Percentiles rank a stretch among this genome's conserved stretches.
Evolutionary conservation across 2,888 invertebrate genomes (phyloP).

Genomic region (Anticlea derivata): DNA sequence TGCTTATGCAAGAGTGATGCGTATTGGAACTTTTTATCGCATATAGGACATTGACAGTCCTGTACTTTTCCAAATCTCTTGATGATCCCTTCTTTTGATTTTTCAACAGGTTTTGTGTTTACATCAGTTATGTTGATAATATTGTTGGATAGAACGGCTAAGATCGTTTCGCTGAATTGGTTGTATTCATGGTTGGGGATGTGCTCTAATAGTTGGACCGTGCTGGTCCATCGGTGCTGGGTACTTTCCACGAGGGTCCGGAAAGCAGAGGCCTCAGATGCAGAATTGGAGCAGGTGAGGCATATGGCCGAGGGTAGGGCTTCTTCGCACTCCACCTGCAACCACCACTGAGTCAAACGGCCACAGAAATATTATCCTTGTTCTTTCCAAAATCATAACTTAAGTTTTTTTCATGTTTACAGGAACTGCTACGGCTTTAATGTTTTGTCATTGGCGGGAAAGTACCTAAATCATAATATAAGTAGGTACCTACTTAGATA

Average conservation of each 20-base stretch:
- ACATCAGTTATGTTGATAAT: conserved; percentile 47
- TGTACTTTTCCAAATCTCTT: conserved; percentile 35
- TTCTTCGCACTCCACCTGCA: conserved; percentile 66
- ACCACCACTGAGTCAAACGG: conserved; percentile 68
- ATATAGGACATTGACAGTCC: conserved; percentile 57
- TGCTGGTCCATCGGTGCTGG: conserved; percentile 52
- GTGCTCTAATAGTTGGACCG: conserved; percentile 49
- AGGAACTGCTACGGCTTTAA: too few species aligned
- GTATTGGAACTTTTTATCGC: conserved; percentile 58
- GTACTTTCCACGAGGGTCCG: conserved; percentile 55
- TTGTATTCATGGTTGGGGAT: conserved; percentile 41
- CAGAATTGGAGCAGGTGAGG: conserved; percentile 55
- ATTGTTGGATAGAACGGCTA: conserved; percentile 49
- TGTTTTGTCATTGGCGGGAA: too few species aligned
- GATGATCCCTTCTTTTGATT: conserved; percentile 8
- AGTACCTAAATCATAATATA: neutral
- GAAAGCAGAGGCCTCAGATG: conserved; percentile 62
- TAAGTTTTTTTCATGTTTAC: conserved; percentile 12
- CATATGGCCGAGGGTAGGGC: conserved; percentile 68
- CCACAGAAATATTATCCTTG: conserved; percentile 47
- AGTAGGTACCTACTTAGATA: too few species aligned
- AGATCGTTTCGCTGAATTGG: conserved; percentile 36
- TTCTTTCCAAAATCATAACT: too few species aligned
- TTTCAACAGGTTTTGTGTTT: conserved; percentile 15
- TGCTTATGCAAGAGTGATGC: conserved; percentile 58